A percentile compares a stretch with the other conserved stretches of the same genome.
Conservation (phyloP, 2,797 vertebrate genomes). For the Octomys mimax region DNA sequence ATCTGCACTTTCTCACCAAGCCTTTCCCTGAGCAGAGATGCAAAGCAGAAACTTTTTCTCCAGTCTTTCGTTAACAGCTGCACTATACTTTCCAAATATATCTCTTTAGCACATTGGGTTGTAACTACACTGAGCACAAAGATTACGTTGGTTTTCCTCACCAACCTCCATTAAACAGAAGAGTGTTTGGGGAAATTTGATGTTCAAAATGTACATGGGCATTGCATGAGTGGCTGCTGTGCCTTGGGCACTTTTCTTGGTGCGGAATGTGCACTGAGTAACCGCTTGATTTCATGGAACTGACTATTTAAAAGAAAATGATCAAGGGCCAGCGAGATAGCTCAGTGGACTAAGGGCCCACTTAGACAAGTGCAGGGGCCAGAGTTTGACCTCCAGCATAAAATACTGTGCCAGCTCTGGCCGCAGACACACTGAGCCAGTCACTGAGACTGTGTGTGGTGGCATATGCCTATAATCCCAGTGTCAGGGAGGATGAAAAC, state of each 20-base stretch:
- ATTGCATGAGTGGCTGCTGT: not conserved
- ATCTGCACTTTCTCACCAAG: not conserved
- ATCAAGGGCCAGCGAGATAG: not conserved
- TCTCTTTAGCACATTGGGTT: not conserved
- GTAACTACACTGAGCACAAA: not conserved
- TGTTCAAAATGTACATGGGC: not conserved
- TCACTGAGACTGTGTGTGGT: too few species aligned
- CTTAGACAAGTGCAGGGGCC: too few species aligned
- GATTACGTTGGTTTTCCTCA: not conserved
- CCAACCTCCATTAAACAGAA: not conserved
- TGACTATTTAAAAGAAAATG: not conserved
- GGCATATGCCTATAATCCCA: too few species aligned
- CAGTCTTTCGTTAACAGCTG: not conserved
- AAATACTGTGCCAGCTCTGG: too few species aligned
- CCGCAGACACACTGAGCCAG: too few species aligned
- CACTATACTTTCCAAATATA: not conserved
- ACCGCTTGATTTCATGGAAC: not conserved
- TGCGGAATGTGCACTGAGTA: not conserved
- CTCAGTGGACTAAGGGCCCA: too few species aligned
- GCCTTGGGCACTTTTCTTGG: not conserved
- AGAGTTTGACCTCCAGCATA: too few species aligned
- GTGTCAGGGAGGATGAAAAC: too few species aligned
- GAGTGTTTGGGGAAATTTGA: not conserved
- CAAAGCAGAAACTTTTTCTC: not conserved
- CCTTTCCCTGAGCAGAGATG: not conserved